Percentiles rank a stretch among this genome's conserved stretches.
Conservation (phyloP, 2,888 invertebrate genomes). For the Trachelus iudaicus region DNA sequence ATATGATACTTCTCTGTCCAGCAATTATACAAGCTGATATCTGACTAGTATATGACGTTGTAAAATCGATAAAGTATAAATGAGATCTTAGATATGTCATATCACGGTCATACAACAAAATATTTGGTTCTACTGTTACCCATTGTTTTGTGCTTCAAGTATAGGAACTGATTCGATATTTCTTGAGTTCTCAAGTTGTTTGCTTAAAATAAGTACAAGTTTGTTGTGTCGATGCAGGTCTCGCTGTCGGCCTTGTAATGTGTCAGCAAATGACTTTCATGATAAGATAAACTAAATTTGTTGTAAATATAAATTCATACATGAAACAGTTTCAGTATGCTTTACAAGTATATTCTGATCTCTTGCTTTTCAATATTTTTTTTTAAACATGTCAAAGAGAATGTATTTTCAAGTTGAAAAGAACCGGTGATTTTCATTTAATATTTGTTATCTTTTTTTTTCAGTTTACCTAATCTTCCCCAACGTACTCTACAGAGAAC, state of each 20-base stretch:
- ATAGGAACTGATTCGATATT: too few species aligned
- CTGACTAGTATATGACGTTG: not conserved
- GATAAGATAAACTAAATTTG: too few species aligned
- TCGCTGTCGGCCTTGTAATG: too few species aligned
- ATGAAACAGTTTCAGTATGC: too few species aligned
- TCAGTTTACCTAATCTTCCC: not conserved
- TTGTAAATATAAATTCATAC: too few species aligned
- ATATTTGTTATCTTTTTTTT: not conserved
- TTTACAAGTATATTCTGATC: not conserved
- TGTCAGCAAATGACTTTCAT: too few species aligned
- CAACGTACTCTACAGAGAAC: not conserved
- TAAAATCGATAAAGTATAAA: not conserved
- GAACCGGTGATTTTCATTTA: not conserved
- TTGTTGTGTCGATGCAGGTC: too few species aligned
- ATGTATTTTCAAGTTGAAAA: not conserved
- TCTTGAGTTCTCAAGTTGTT: too few species aligned
- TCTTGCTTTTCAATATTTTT: not conserved
- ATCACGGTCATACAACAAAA: too few species aligned
- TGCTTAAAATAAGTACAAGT: too few species aligned
- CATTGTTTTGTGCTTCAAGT: too few species aligned
- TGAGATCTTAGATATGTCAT: not conserved
- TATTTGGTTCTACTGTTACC: too few species aligned
- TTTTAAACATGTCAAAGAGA: not conserved
- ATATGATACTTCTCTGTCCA: not conserved
- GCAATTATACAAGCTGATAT: not conserved